Percentiles rank a stretch among this genome's conserved stretches.
phyloP scores from a whole-genome alignment of 2,888 invertebrate species.

The Chymomyza amoena region DNA sequence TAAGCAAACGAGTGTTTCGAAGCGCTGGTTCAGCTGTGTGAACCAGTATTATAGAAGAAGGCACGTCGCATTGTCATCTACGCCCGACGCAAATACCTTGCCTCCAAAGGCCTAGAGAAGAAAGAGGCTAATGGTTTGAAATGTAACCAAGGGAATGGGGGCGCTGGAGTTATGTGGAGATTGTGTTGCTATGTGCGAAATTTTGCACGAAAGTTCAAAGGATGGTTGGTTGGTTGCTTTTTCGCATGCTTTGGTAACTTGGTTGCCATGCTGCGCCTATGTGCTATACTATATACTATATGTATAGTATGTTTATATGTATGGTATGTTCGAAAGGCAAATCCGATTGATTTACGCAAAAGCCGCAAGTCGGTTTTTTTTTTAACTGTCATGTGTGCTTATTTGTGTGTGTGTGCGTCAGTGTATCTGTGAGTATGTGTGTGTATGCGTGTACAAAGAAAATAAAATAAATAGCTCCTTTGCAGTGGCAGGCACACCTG shows the following conservation, averaged over 20 bases:
- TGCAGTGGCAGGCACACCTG: conserved; percentile 34
- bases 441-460: conserved; percentile 9
- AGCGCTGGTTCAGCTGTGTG: no score
- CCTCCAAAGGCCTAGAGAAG: background rate
- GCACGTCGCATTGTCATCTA: background rate
- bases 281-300: background rate
- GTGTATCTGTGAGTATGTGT: conserved; percentile 14
- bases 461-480: conserved; percentile 5
- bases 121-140: background rate
- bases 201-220: background rate
- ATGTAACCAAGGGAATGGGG: background rate
- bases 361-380: conserved; percentile 6
- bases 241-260: background rate
- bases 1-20: no score
- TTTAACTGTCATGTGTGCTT: conserved; percentile 15
- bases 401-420: conserved; percentile 14
- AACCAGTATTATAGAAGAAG: background rate
- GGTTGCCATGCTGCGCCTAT: background rate
- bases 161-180: background rate
- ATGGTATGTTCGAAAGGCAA: conserved; percentile 3
- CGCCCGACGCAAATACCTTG: background rate
- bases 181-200: background rate
- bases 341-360: conserved; percentile 45
- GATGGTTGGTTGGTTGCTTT: background rate
- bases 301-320: conserved; percentile 2